Conservation (phyloP, 1,140 invertebrate species). For the Rhynchophorus ferrugineus region DNA sequence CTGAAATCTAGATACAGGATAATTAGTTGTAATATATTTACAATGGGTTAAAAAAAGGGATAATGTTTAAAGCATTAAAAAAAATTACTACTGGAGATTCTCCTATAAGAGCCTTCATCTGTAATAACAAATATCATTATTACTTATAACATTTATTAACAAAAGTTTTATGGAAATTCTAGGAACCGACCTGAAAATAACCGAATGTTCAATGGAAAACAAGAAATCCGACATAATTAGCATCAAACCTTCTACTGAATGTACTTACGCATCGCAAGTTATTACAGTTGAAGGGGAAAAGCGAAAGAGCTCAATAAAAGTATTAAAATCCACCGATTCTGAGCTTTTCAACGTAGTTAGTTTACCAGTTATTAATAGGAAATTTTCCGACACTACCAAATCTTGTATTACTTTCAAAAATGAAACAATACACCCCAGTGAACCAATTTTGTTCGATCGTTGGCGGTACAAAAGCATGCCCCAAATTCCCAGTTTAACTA, state of each 20-base stretch:
- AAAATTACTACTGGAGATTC: no score
- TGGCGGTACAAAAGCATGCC: slow-evolving; percentile 18
- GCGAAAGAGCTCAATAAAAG: slow-evolving; percentile 10
- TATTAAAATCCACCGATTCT: slow-evolving; percentile 16
- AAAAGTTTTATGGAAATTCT: no score
- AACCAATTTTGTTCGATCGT: not conserved
- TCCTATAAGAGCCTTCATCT: no score
- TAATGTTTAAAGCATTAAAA: no score
- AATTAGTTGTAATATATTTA: no score
- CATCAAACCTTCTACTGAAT: slow-evolving; percentile 22
- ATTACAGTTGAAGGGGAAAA: slow-evolving; percentile 15
- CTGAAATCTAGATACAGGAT: no score
- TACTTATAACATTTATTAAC: no score
- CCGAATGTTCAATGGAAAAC: slow-evolving; percentile 9
- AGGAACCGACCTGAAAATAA: slow-evolving; percentile 16
- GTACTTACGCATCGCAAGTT: slow-evolving; percentile 18
- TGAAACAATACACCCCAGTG: not conserved
- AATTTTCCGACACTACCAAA: slow-evolving; percentile 3
- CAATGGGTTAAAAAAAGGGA: no score
- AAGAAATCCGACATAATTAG: slow-evolving; percentile 22
- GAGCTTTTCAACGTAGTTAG: slow-evolving; percentile 21
- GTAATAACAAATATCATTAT: no score
- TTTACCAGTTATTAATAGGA: slow-evolving; percentile 9
- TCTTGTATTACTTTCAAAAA: slow-evolving; percentile 20
- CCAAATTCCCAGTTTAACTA: slow-evolving; percentile 19